Evolutionary conservation across 2,113 vertebrate species (phyloP), one percentile per base, ranked within the genome.

Genomic region (Odocoileus virginianus): DNA sequence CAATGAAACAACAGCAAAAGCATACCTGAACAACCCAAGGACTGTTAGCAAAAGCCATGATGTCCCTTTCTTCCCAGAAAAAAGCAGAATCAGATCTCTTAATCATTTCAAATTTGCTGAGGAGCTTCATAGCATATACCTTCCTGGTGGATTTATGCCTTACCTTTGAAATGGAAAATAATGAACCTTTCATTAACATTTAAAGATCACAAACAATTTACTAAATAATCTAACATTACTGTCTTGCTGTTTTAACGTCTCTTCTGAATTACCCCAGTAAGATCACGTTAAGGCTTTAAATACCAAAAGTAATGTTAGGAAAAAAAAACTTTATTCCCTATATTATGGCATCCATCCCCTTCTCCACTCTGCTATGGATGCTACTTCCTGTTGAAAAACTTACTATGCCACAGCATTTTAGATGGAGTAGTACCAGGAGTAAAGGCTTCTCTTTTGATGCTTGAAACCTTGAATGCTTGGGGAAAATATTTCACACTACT

Each of bases 41-140:
- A 96, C 99, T 99, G 95, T 99, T 99, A 94, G 99, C 99, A 99
- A 99, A 99, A 84, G 99, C 99, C 99, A 99, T 99, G 98, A 99
- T 99, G 98, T 99, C 99, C 87, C 99, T 99, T 99, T 99, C 99
- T 99, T 99, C 99, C 99, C 99, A 99, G 98, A 99, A 99, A 99
- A 99, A 99, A 90, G 99, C 99, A 79, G 99, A 99, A 98, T 99
- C 99, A 0, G 99, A 99, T 98, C 99, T 99, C 99, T 99, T 99
- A 98, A 99, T 99, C 99, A 99, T 99, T 98, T 99, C 99, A 99
- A 99, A 99, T 98, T 99, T 99, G 99, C 99, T 99, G 64, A 99
- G 98, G 98, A 99, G 99, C 98, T 99, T 99, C 99, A 99, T 99
- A 96, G 99, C 99, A 57, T 99, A 99, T 4, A 99, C 99, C 97